Evolutionary conservation across 2,113 vertebrate genomes (phyloP), one percentile per base, ranked within the genome.

Genomic region (Rhodinocichla rosea): DNA sequence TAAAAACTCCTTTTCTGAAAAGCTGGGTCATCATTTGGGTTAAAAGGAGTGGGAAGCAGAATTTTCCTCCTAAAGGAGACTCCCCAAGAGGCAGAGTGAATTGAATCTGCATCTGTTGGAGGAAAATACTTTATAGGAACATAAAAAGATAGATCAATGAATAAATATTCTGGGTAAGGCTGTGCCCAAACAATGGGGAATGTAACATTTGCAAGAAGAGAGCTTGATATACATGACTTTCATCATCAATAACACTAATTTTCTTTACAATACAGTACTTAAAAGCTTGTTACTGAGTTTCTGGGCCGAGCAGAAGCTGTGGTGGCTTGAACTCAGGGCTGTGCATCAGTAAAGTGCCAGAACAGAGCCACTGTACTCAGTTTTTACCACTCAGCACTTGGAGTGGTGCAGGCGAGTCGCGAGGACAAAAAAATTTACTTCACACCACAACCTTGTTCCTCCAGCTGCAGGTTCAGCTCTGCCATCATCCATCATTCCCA

Each of bases 1-100:
- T 87, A 86, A 45, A 95, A 94, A 23, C 13, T 21, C 9, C 8
- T 83, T 95, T 81, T 64, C 19, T 82, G 77, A 95, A 96, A 68
- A 91, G 16, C 13, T n/a, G 44, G 10, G 10, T 64, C 26, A 39
- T 88, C 44, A 70, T 13, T 32, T 32, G 13, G 27, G 20, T 44
- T 7, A 87, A 26, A 88, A 67, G 21, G 9, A 78, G 15, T 11
- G 55, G 49, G 70, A 86, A 81, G 28, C 14, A 91, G 11, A 62
- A 63, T 53, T 76, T 87, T 28, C 15, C 4, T 85, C 27, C 60
- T 62, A 12, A 50, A 94, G 18, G 50, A 79, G 6, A 63, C 4
- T 65, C 18, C 15, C 30, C 5, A 2, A 67, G 40, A 45, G 89
- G 69, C 3, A 67, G 9, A 71, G 33, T 62, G n/a, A 52, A 42